Base-by-base conservation (phyloP, 2,888 invertebrate species). In the Platycnemis pennipes region DNA sequence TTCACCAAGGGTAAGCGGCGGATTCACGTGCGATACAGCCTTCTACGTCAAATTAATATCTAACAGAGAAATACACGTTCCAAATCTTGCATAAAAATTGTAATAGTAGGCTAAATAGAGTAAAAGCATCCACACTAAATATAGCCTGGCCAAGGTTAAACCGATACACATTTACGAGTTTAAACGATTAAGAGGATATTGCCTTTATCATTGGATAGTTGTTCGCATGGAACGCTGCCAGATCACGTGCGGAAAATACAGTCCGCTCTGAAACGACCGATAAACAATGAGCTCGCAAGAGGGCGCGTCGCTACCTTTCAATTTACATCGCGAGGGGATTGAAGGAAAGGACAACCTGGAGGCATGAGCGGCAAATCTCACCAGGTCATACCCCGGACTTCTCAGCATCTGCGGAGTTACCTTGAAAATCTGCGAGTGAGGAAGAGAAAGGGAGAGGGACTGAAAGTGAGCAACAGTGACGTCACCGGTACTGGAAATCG, bases 361-460 rank as follows among this genome's bases (percentile, higher is more conserved):
- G 77, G 11, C 31, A 37, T 11, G 13, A 77, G 77, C 13, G 77
- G 77, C 37, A 77, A 37, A 37, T 77, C 77, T 77, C 31, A 37
- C 77, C 77, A 37, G 77, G 77, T 77, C 77, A 77, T 77, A 37
- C 77, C 77, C 77, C 77, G 77, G 77, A 77, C 77, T 77, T 77
- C 77, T 11, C 77, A 77, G 77, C 77, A 77, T 77, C 77, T 77
- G 31, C 37, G 63, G 31, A 37, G 77, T 77, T 77, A 77, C 77
- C 77, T 77, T 77, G 77, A 77, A 37, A 77, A 77, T 37, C 0
- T 16, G n/a, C 77, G 37, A 16, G 77, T 37, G n/a, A 77, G 77
- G 77, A 77, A 37, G 77, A 77, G 77, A 77, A 13, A 37, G 77
- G 26, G 77, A 37, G 77, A 31, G 63, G 37, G 13, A 37, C 31